Percentiles rank a stretch among this genome's conserved stretches.
phyloP scores from a whole-genome alignment of 2,888 invertebrate genomes.

The Clistopyga incitator region DNA sequence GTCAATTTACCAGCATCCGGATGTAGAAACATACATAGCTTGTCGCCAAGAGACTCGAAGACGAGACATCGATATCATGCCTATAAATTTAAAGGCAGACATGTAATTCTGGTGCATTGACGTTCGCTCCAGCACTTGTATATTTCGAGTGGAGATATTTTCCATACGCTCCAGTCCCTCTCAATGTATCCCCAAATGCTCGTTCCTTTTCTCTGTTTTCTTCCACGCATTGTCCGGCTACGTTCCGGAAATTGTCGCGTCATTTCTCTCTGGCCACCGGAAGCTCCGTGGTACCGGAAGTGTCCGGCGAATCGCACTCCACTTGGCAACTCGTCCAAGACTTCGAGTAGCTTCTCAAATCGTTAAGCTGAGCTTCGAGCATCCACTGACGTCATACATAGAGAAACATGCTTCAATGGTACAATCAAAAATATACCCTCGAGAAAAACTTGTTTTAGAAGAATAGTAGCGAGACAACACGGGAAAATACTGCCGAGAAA shows the following conservation, averaged over 20 bases:
- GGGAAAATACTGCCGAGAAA: too few relatives aligned
- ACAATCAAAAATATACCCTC: too few relatives aligned
- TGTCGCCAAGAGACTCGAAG: neutral
- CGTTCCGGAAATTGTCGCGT: slow-evolving; percentile 38
- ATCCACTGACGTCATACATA: neutral
- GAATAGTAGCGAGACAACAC: too few relatives aligned
- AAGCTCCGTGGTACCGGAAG: slow-evolving; percentile 33
- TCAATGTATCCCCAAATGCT: slow-evolving; percentile 11
- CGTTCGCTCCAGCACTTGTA: neutral
- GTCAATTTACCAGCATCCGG: slow-evolving; percentile 16
- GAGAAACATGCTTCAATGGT: neutral
- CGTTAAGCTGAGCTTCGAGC: neutral
- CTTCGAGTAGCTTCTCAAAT: slow-evolving; percentile 1
- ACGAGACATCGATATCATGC: slow-evolving; percentile 7
- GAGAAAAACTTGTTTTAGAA: too few relatives aligned
- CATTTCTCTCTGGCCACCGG: neutral
- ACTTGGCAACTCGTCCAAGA: neutral
- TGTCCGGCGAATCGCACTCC: neutral
- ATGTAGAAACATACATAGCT: neutral
- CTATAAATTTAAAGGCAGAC: neutral
- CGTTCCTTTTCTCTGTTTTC: neutral
- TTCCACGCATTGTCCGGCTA: slow-evolving; percentile 3
- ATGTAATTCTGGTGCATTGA: neutral
- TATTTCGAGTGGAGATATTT: slow-evolving; percentile 12
- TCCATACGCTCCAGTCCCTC: slow-evolving; percentile 35